Percentiles rank a stretch among this genome's conserved stretches.
phyloP scores from a whole-genome alignment of 2,888 invertebrate species.

The Dasysyrphus albostriatus region DNA sequence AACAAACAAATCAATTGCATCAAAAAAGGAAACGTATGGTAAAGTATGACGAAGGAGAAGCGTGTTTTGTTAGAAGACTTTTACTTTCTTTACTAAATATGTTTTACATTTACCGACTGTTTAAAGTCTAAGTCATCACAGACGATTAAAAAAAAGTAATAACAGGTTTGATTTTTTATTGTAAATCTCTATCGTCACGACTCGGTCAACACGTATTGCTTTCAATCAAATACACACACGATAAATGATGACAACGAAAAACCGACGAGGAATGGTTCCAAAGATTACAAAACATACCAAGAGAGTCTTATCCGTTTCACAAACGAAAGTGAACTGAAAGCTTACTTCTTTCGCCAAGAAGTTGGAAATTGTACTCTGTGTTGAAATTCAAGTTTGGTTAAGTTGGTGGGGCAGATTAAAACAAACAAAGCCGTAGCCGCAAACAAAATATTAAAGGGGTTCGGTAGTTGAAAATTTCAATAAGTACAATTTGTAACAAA shows the following conservation, averaged over 20 bases:
- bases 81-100: conserved; percentile 61
- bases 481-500: not conserved
- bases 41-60: conserved; percentile 40
- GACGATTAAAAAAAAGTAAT: conserved; percentile 26
- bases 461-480: not conserved
- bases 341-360: conserved; percentile 77
- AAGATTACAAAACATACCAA: conserved; percentile 37
- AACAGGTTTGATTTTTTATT: conserved; percentile 10
- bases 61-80: conserved; percentile 25
- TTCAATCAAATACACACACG: conserved; percentile 18
- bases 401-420: conserved; percentile 34
- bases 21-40: conserved; percentile 30
- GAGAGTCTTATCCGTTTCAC: conserved; percentile 78
- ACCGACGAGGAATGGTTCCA: not conserved
- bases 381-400: conserved; percentile 44
- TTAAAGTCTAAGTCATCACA: conserved; percentile 14
- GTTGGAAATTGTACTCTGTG: conserved; percentile 52
- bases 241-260: conserved; percentile 32
- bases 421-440: conserved; percentile 4
- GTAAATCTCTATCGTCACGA: conserved; percentile 39
- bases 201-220: conserved; percentile 28
- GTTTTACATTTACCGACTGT: conserved; percentile 3
- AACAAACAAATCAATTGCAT: not conserved
- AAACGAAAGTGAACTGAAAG: conserved; percentile 81
- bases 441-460: not conserved